Conservation (phyloP, 2,797 vertebrate species). For the Phalloptychus januarius region DNA sequence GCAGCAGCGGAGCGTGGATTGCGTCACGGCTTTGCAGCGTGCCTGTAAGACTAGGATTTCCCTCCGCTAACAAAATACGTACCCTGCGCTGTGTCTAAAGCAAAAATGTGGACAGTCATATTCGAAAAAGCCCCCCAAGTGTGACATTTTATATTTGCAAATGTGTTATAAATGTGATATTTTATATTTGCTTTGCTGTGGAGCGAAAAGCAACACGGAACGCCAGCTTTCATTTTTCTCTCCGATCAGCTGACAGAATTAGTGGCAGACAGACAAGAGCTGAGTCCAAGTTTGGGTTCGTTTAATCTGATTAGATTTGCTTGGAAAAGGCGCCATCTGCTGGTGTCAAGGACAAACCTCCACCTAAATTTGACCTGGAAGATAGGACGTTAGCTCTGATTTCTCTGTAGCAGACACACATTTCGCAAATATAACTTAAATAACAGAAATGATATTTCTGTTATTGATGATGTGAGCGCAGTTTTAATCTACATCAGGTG, state of each 20-base stretch:
- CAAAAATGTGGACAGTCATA: not conserved
- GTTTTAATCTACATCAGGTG: not conserved
- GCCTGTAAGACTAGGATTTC: conserved; percentile 45
- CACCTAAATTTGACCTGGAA: not conserved
- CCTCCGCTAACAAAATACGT: conserved; percentile 23
- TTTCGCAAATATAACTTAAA: not conserved
- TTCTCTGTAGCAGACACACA: not conserved
- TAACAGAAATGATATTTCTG: not conserved
- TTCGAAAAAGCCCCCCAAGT: not conserved
- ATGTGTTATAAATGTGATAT: too few relatives aligned
- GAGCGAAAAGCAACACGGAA: not conserved
- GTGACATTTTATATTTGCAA: too few relatives aligned
- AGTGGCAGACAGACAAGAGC: not conserved
- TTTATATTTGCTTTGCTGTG: too few relatives aligned
- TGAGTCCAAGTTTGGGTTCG: conserved; percentile 14
- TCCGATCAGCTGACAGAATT: conserved; percentile 8
- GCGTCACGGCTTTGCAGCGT: conserved; percentile 69
- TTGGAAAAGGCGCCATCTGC: conserved; percentile 57
- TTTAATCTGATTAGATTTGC: conserved; percentile 26
- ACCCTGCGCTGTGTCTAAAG: not conserved
- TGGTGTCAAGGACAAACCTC: conserved; percentile 23
- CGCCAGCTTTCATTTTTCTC: not conserved
- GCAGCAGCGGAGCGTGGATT: conserved; percentile 61
- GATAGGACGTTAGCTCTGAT: not conserved
- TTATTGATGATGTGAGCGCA: not conserved